These are phyloP conservation scores for Alviniconcha marisindica DNA, from an alignment of 1,140 invertebrate genomes.

Conservation along the genomic window DNA sequence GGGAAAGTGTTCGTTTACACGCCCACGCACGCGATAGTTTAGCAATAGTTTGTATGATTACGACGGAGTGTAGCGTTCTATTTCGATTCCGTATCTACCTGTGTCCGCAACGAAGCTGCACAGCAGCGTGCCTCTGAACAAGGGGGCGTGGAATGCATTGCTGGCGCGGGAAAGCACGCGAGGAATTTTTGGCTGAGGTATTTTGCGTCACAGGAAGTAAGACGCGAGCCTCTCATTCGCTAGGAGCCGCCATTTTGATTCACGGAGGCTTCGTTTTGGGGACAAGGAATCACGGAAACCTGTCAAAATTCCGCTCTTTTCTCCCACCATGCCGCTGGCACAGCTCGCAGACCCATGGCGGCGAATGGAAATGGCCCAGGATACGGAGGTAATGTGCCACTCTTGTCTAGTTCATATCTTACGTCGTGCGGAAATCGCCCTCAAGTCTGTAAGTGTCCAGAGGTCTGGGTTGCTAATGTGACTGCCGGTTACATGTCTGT, in stretches of 20 bases:
- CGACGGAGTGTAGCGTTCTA: background rate
- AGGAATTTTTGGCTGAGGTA: constrained; percentile 34
- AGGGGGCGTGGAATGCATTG: constrained; percentile 30
- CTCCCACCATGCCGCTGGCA: constrained; percentile 73
- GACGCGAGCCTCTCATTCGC: constrained; percentile 51
- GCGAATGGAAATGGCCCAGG: constrained; percentile 71
- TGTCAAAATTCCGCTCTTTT: constrained; percentile 69
- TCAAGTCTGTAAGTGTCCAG: constrained; percentile 3
- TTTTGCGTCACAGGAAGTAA: constrained; percentile 53
- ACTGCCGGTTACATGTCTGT: background rate
- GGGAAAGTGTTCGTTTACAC: background rate
- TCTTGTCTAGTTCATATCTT: background rate
- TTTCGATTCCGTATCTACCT: background rate
- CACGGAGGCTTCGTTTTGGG: constrained; percentile 40
- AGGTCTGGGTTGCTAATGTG: background rate
- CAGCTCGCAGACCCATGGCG: constrained; percentile 73
- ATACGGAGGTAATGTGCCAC: constrained; percentile 64
- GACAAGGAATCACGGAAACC: constrained; percentile 37
- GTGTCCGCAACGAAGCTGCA: background rate
- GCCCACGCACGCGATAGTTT: background rate
- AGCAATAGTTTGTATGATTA: background rate
- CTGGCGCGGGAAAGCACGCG: constrained; percentile 29
- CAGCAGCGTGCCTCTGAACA: background rate
- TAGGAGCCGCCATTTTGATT: constrained; percentile 61
- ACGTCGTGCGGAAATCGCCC: background rate